Percentiles rank a stretch among this genome's conserved stretches.
These are phyloP conservation scores for Corythoichthys haematopterus DNA, from an alignment of 2,113 vertebrate genomes.

Conservation along the genomic window DNA sequence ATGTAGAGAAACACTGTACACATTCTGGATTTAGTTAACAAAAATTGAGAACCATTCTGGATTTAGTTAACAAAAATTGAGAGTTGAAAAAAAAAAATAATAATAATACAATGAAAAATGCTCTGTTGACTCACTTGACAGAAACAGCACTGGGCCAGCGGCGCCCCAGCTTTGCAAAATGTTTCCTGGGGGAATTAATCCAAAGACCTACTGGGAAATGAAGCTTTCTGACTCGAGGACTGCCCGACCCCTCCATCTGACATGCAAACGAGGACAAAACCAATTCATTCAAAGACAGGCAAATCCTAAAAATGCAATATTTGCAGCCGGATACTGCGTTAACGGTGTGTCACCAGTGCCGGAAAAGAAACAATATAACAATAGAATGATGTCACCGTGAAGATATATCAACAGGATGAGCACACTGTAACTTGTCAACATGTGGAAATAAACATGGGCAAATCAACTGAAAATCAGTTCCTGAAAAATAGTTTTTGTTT, in stretches of 20 bases:
- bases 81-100: neutral
- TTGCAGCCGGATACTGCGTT: neutral
- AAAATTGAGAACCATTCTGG: neutral
- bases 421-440: constrained; percentile 49
- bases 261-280: constrained; percentile 8
- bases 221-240: constrained; percentile 85
- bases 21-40: no score
- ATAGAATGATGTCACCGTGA: constrained; percentile 57
- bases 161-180: constrained; percentile 84
- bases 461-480: constrained; percentile 20
- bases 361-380: constrained; percentile 54
- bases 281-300: neutral
- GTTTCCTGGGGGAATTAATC: constrained; percentile 92
- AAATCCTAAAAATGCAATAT: neutral
- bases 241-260: constrained; percentile 85
- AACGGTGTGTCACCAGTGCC: neutral
- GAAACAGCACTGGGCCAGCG: constrained; percentile 88
- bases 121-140: constrained; percentile 77
- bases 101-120: neutral
- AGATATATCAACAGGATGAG: constrained; percentile 59
- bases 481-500: constrained; percentile 17
- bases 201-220: constrained; percentile 89
- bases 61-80: neutral
- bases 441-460: constrained; percentile 33
- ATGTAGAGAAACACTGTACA: no score